Percentiles rank a stretch among this genome's conserved stretches.
phyloP scores from a whole-genome alignment of 1,140 invertebrate species.

The Drosophila kikkawai region DNA sequence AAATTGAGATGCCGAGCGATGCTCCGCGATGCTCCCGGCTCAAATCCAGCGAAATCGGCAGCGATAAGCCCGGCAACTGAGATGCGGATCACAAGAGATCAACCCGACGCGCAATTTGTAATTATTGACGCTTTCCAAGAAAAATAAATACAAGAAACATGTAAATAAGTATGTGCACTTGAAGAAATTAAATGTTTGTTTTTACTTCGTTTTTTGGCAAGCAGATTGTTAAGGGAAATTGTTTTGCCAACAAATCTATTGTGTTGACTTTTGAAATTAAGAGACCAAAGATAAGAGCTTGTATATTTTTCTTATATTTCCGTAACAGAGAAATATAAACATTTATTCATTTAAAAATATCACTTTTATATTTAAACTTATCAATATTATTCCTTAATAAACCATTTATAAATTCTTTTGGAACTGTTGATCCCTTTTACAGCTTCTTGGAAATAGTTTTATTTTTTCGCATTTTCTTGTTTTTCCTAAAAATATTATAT shows the following conservation, averaged over 20 bases:
- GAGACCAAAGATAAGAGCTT: too few relatives aligned
- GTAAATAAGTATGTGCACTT: slow-evolving; percentile 19
- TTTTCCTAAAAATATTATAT: neutral
- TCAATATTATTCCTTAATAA: too few relatives aligned
- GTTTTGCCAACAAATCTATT: neutral
- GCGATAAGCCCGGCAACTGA: slow-evolving; percentile 55
- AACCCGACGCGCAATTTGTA: slow-evolving; percentile 63
- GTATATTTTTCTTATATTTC: too few relatives aligned
- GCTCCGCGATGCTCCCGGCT: slow-evolving; percentile 10
- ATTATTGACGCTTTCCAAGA: slow-evolving; percentile 54
- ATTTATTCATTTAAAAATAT: too few relatives aligned
- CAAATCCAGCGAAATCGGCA: slow-evolving; percentile 10
- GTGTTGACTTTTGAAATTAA: neutral
- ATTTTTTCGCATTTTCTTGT: neutral
- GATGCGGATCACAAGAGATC: slow-evolving; percentile 52
- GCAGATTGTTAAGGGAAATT: neutral
- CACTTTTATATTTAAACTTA: too few relatives aligned
- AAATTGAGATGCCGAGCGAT: slow-evolving; percentile 58
- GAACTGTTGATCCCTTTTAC: too few relatives aligned
- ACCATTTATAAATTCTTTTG: too few relatives aligned
- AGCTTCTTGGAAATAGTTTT: too few relatives aligned
- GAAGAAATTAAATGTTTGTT: neutral
- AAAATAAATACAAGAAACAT: slow-evolving; percentile 20
- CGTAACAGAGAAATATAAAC: too few relatives aligned
- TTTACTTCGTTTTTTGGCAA: too few relatives aligned